Evolutionary conservation across 2,113 vertebrate species (phyloP).

Genomic region (Lontra canadensis): DNA sequence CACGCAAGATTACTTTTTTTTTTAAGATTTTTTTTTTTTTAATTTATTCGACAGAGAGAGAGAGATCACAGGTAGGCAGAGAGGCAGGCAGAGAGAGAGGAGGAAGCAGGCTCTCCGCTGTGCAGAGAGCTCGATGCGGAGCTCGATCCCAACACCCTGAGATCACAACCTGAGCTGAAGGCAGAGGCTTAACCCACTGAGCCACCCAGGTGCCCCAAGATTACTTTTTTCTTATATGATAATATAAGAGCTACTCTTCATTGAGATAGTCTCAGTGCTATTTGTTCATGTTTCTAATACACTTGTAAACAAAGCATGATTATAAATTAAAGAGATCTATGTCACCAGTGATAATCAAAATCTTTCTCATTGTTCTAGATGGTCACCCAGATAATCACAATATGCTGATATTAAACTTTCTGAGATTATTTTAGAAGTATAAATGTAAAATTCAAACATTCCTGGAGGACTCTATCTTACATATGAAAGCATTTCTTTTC

Average conservation of each 20-base stretch:
- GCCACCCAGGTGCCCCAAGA: neutral
- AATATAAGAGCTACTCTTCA: neutral
- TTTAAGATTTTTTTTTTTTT: too few relatives aligned
- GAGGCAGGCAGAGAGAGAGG: too few relatives aligned
- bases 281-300: neutral
- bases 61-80: too few relatives aligned
- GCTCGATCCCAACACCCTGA: too few relatives aligned
- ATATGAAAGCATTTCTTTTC: slow-evolving; percentile 9
- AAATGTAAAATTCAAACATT: slow-evolving; percentile 28
- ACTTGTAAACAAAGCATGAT: neutral
- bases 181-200: too few relatives aligned
- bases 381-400: neutral
- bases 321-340: neutral
- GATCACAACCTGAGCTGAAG: too few relatives aligned
- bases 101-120: too few relatives aligned
- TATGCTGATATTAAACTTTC: neutral
- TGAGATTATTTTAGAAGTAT: slow-evolving; percentile 17
- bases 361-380: slow-evolving; percentile 5
- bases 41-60: too few relatives aligned
- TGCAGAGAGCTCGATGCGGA: too few relatives aligned
- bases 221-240: neutral
- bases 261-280: neutral
- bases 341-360: neutral
- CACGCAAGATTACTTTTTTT: neutral
- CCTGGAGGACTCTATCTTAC: neutral